Base-by-base conservation (phyloP, 2,797 vertebrate species). In the Ctenopoma multispine region DNA sequence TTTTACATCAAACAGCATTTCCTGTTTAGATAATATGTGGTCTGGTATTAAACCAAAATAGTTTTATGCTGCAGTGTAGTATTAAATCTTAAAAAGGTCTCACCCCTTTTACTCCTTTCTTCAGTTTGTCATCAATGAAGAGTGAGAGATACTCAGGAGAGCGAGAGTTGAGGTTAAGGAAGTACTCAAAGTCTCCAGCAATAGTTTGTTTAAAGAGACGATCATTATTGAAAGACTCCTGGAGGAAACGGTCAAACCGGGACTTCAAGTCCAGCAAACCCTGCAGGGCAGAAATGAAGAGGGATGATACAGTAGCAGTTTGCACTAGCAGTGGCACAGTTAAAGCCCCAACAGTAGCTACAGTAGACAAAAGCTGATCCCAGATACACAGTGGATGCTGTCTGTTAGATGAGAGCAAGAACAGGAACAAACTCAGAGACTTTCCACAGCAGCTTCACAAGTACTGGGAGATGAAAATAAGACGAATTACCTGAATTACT, bases 131-230 rank as follows among this genome's bases (percentile, higher is more conserved):
- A 14, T 99, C 98, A 79, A 99, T 99, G 93, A 99, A 99, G 92
- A 99, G 96, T 9, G 98, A 99, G 92, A 99, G 97, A 91, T 99
- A 99, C 92, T 99, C 98, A 0, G 98, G 98, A 18, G 97, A 99
- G 72, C 98, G 95, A 5, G 97, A 98, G 93, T 99, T 99, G 79
- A 99, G 95, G 90, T 99, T 99, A 75, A 99, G 96, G 94, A 99
- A 99, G 89, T 99, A 99, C 88, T 99, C 98, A 66, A 99, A 99
- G 92, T 99, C 98, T 23, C 98, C 97, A 53, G 98, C 97, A 71
- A 99, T 99, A 15, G 98, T 99, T 89, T 99, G 98, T 82, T 99
- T 99, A 94, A 99, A 99, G 63, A 99, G 96, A 3, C 97, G 94
- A 83, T 99, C 98, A 1, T 99, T 99, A 86, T 96, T 99, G 87